These are phyloP conservation scores for Tuta absoluta DNA, from an alignment of 2,888 invertebrate genomes.

Conservation along the genomic window DNA sequence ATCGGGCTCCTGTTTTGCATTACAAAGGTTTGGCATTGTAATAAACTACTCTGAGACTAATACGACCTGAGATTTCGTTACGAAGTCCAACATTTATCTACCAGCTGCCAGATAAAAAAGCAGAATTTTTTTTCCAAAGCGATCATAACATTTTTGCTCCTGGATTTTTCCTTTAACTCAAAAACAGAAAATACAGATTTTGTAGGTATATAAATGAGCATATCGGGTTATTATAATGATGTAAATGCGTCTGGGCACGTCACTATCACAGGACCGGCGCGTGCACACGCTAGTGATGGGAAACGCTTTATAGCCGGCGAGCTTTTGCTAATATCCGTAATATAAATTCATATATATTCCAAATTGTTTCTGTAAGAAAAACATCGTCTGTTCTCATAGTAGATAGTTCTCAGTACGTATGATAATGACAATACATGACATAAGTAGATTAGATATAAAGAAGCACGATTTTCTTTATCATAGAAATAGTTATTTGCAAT, in stretches of 20 bases:
- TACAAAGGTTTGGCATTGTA: too few relatives aligned
- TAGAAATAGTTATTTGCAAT: too few relatives aligned
- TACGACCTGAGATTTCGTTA: too few relatives aligned
- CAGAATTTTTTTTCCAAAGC: neutral
- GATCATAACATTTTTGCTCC: neutral
- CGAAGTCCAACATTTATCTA: too few relatives aligned
- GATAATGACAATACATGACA: too few relatives aligned
- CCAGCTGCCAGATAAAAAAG: neutral
- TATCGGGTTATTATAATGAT: constrained; percentile 21
- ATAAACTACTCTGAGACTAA: too few relatives aligned
- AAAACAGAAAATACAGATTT: constrained; percentile 21
- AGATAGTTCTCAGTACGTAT: too few relatives aligned
- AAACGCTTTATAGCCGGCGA: neutral
- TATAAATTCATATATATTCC: neutral
- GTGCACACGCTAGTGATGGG: constrained; percentile 15
- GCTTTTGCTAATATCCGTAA: neutral
- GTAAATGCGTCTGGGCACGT: constrained; percentile 18
- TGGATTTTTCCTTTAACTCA: constrained; percentile 13
- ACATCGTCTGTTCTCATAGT: too few relatives aligned
- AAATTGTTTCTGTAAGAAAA: too few relatives aligned
- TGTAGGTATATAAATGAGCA: constrained; percentile 8
- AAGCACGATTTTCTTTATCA: too few relatives aligned
- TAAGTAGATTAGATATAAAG: too few relatives aligned
- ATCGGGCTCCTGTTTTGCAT: too few relatives aligned
- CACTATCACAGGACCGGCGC: constrained; percentile 19